Conservation (phyloP, 2,113 vertebrate species). For the Heterochromis multidens region DNA sequence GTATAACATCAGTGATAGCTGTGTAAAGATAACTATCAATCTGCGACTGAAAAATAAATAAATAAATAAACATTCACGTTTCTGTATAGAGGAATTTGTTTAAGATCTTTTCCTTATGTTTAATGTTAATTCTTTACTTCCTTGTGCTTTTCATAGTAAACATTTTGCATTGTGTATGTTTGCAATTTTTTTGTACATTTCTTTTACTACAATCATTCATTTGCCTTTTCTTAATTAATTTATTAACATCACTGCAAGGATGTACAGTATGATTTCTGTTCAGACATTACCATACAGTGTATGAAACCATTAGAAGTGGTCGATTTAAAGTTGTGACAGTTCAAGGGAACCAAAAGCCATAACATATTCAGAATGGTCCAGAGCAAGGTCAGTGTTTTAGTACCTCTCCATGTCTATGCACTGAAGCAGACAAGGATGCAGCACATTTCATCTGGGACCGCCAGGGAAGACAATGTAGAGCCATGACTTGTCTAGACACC, state of each 20-base stretch:
- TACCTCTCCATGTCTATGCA: conserved; percentile 65
- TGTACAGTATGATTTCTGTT: background rate
- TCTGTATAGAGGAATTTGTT: background rate
- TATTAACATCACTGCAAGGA: background rate
- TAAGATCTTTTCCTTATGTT: background rate
- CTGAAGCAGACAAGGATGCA: conserved; percentile 66
- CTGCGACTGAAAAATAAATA: conserved; percentile 7
- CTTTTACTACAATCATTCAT: background rate
- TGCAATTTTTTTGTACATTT: background rate
- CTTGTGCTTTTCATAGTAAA: background rate
- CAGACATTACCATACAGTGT: conserved; percentile 4
- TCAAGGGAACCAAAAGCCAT: conserved; percentile 74
- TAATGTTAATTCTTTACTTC: background rate
- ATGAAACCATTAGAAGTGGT: conserved; percentile 74
- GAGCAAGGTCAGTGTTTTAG: conserved; percentile 75
- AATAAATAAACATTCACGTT: background rate
- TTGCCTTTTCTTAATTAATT: background rate
- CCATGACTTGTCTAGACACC: conserved; percentile 76
- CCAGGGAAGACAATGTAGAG: conserved; percentile 68
- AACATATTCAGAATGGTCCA: conserved; percentile 74
- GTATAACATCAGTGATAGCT: conserved; percentile 46
- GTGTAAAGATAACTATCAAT: conserved; percentile 49
- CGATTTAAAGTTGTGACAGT: conserved; percentile 76
- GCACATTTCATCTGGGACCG: conserved; percentile 73
- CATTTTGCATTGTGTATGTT: background rate